phyloP scores from a whole-genome alignment of 2,797 vertebrate genomes.

The Crenichthys baileyi region DNA sequence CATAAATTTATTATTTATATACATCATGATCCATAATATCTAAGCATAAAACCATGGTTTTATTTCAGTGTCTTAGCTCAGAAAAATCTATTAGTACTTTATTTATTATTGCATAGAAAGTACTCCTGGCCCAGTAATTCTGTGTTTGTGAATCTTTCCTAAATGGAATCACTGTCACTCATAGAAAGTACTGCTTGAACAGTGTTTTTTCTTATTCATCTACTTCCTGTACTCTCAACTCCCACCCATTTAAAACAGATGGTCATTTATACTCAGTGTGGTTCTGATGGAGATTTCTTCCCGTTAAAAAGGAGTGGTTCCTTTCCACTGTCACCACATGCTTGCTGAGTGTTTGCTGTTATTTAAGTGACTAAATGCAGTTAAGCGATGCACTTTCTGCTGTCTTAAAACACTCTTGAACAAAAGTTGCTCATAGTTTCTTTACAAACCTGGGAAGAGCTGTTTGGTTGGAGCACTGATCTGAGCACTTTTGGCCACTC shows the following conservation, averaged over 20 bases:
- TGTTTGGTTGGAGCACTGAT: constrained; percentile 94
- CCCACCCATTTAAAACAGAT: not conserved
- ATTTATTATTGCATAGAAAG: not conserved
- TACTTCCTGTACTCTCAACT: not conserved
- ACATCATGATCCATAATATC: constrained; percentile 12
- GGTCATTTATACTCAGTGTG: not conserved
- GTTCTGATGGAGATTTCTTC: no score
- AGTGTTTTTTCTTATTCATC: not conserved
- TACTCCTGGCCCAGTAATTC: not conserved
- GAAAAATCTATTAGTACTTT: not conserved
- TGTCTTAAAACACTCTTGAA: not conserved
- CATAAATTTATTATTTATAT: constrained; percentile 27
- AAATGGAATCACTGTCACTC: not conserved
- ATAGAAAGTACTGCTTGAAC: not conserved
- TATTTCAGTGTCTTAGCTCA: not conserved
- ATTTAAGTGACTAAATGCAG: not conserved
- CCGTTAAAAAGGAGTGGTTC: no score
- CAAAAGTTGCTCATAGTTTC: not conserved
- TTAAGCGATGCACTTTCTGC: not conserved
- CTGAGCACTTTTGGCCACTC: constrained; percentile 90
- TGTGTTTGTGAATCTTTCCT: not conserved
- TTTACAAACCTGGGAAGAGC: constrained; percentile 90
- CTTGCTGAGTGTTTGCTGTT: no score
- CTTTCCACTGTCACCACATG: no score
- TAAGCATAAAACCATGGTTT: not conserved